A percentile compares a stretch with the other conserved stretches of the same genome.
These are phyloP conservation scores for Hypsibius dujardini DNA, from an alignment of 1,140 invertebrate species.

Conservation along the genomic window DNA sequence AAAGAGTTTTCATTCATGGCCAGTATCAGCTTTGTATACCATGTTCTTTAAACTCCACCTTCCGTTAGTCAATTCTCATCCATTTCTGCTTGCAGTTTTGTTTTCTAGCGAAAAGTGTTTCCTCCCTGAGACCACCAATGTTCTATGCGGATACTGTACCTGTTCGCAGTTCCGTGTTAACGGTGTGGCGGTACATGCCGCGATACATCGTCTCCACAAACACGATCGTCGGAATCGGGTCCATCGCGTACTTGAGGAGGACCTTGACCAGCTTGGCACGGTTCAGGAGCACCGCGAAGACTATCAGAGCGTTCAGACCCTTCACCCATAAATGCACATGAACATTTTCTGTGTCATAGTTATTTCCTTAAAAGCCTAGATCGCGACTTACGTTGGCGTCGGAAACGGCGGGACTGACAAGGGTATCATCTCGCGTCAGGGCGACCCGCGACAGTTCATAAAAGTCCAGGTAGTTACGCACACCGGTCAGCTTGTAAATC, in stretches of 20 bases:
- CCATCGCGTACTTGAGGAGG: background rate
- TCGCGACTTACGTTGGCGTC: background rate
- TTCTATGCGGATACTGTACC: too few relatives aligned
- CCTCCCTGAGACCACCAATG: too few relatives aligned
- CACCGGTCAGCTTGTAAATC: background rate
- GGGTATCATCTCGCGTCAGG: background rate
- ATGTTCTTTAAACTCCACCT: too few relatives aligned
- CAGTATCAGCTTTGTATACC: too few relatives aligned
- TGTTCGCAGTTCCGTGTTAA: background rate
- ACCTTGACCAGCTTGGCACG: conserved; percentile 1
- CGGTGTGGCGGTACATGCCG: background rate
- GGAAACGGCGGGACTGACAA: background rate
- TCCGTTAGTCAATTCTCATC: too few relatives aligned
- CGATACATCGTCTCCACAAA: background rate
- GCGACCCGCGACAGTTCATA: conserved; percentile 11
- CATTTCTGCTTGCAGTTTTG: too few relatives aligned
- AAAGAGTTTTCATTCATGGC: too few relatives aligned
- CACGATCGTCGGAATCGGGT: background rate
- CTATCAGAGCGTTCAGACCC: background rate
- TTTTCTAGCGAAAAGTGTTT: too few relatives aligned
- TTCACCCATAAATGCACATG: background rate
- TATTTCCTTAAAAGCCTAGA: too few relatives aligned
- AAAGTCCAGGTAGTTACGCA: background rate
- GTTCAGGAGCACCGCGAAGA: background rate
- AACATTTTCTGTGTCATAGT: too few relatives aligned